phyloP scores from a whole-genome alignment of 2,888 invertebrate species.

The Pammene fasciana region DNA sequence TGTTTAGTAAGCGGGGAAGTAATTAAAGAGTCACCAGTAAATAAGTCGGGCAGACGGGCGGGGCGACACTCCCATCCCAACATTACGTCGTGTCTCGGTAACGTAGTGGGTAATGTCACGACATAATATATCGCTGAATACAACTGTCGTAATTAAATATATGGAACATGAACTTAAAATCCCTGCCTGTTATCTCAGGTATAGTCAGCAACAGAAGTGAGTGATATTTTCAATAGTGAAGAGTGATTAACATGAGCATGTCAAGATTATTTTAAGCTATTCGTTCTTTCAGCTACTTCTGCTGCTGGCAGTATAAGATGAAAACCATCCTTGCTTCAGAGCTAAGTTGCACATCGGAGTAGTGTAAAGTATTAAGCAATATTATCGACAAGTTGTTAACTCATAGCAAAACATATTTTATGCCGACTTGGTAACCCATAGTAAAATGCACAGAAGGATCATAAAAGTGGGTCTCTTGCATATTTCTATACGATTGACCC shows the following conservation, averaged over 20 bases:
- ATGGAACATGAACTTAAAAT: not conserved
- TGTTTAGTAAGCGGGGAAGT: constrained; percentile 64
- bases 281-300: not conserved
- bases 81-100: constrained; percentile 58
- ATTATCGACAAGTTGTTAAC: constrained; percentile 1
- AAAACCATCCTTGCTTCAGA: not conserved
- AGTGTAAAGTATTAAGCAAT: not conserved
- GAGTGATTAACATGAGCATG: too few species aligned
- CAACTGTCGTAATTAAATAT: constrained; percentile 38
- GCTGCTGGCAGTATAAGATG: not conserved
- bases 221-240: too few species aligned
- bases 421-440: not conserved
- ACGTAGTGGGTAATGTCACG: constrained; percentile 63
- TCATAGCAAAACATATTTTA: not conserved
- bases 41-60: constrained; percentile 62
- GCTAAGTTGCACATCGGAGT: not conserved
- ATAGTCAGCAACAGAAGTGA: too few species aligned
- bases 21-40: constrained; percentile 67
- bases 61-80: constrained; percentile 67
- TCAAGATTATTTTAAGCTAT: too few species aligned
- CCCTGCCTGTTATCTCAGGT: too few species aligned
- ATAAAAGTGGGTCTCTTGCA: too few species aligned
- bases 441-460: too few species aligned
- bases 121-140: constrained; percentile 46
- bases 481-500: too few species aligned